phyloP scores from a whole-genome alignment of 2,888 invertebrate species.

The Apeira syringaria region DNA sequence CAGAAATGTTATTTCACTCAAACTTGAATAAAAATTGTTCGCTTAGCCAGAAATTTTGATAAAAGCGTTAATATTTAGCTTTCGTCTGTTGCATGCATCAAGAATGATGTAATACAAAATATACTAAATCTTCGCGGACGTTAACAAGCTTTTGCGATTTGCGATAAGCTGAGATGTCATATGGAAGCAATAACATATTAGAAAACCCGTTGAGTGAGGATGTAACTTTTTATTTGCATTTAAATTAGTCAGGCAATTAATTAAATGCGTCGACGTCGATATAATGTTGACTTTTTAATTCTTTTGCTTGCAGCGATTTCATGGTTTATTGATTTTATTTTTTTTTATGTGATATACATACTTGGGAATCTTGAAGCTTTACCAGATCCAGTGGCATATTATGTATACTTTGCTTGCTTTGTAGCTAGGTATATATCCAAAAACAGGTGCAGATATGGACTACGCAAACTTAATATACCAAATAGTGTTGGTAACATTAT shows the following conservation, averaged over 20 bases:
- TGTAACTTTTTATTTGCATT: slow-evolving; percentile 16
- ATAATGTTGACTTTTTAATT: slow-evolving; percentile 12
- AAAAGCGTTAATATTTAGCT: no score
- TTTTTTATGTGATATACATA: slow-evolving; percentile 8
- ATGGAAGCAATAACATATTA: slow-evolving; percentile 26
- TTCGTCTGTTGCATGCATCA: no score
- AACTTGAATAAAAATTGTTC: no score
- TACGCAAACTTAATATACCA: no score
- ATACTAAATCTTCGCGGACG: slow-evolving; percentile 17
- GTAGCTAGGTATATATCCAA: no score
- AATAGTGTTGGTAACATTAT: no score
- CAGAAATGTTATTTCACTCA: no score
- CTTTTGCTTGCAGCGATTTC: slow-evolving; percentile 6
- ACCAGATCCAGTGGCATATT: no score
- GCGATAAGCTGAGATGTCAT: slow-evolving; percentile 12
- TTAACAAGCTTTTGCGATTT: slow-evolving; percentile 24
- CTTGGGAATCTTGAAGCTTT: slow-evolving; percentile 3
- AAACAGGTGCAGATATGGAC: no score
- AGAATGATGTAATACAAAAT: no score
- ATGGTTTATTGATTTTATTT: slow-evolving; percentile 26
- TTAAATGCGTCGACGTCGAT: slow-evolving; percentile 13
- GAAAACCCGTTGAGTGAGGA: slow-evolving; percentile 23
- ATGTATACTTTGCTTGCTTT: no score
- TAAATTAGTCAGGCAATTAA: slow-evolving; percentile 15
- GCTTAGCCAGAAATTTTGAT: no score